Evolutionary conservation across 2,113 vertebrate genomes (phyloP).

Genomic region (Paramisgurnus dabryanus): DNA sequence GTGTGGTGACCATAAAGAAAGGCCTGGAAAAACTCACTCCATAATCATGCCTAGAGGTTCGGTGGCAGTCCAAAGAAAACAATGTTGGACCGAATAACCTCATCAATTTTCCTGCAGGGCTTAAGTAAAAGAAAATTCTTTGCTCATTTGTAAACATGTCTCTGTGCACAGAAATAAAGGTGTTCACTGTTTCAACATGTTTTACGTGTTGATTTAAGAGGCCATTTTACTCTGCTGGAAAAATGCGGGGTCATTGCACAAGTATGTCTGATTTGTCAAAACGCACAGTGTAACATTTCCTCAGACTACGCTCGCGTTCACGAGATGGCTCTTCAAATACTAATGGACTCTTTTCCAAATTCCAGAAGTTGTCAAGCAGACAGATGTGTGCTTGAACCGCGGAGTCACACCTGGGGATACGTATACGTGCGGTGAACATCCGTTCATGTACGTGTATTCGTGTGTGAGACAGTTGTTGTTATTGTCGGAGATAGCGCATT

Average conservation of each 20-base stretch:
- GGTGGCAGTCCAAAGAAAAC: slow-evolving; percentile 66
- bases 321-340: slow-evolving; percentile 26
- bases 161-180: slow-evolving; percentile 44
- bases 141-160: slow-evolving; percentile 50
- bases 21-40: slow-evolving; percentile 63
- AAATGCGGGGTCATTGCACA: slow-evolving; percentile 34
- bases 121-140: slow-evolving; percentile 30
- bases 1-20: slow-evolving; percentile 57
- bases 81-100: slow-evolving; percentile 59
- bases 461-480: slow-evolving; percentile 36
- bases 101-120: slow-evolving; percentile 57
- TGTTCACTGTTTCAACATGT: slow-evolving; percentile 47
- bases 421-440: neutral
- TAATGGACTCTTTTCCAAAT: slow-evolving; percentile 34
- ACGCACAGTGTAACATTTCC: slow-evolving; percentile 37
- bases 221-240: slow-evolving; percentile 44
- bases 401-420: slow-evolving; percentile 51
- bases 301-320: slow-evolving; percentile 39
- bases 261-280: slow-evolving; percentile 50
- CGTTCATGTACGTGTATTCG: slow-evolving; percentile 9
- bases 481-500: slow-evolving; percentile 43
- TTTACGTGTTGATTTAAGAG: slow-evolving; percentile 57
- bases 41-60: slow-evolving; percentile 45
- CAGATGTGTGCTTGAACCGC: slow-evolving; percentile 46
- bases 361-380: slow-evolving; percentile 40